Evolutionary conservation across 2,113 vertebrate species (phyloP).

Genomic region (Melanotaenia duboulayi): DNA sequence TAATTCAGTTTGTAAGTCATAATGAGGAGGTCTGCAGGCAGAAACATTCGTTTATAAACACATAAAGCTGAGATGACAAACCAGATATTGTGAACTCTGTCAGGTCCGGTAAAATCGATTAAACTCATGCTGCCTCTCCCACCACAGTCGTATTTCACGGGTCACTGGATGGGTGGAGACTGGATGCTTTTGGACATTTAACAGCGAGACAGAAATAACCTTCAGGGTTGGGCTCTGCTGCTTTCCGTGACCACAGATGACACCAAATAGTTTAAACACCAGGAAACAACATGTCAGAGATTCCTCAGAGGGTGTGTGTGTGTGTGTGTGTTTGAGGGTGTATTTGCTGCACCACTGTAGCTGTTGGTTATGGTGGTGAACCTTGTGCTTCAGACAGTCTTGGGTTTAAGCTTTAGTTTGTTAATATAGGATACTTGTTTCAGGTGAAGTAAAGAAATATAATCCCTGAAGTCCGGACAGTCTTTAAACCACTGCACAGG

Average conservation of each 20-base stretch:
- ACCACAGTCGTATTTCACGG: background rate
- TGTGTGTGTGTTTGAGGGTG: background rate
- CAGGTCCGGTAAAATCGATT: background rate
- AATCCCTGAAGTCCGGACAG: too few species aligned
- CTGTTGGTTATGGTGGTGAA: too few species aligned
- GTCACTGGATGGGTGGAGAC: slow-evolving; percentile 18
- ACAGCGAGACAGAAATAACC: slow-evolving; percentile 63
- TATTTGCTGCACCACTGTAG: background rate
- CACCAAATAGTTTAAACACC: slow-evolving; percentile 46
- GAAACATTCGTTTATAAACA: too few species aligned
- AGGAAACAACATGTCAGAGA: slow-evolving; percentile 36
- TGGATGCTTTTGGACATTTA: slow-evolving; percentile 28
- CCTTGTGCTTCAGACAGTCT: too few species aligned
- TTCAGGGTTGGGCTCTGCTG: slow-evolving; percentile 55
- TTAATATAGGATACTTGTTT: too few species aligned
- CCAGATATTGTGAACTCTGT: too few species aligned
- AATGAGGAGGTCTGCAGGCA: too few species aligned
- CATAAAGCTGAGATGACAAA: too few species aligned
- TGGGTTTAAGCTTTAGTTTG: too few species aligned
- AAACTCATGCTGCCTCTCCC: background rate
- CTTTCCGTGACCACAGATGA: slow-evolving; percentile 30
- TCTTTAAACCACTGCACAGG: too few species aligned
- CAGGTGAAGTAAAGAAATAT: too few species aligned
- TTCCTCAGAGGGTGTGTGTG: slow-evolving; percentile 14
- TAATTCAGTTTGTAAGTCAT: too few species aligned